A percentile compares a stretch with the other conserved stretches of the same genome.
phyloP scores from a whole-genome alignment of 35 echinoderm and acorn worm species.

The Heliocidaris erythrogramma region DNA sequence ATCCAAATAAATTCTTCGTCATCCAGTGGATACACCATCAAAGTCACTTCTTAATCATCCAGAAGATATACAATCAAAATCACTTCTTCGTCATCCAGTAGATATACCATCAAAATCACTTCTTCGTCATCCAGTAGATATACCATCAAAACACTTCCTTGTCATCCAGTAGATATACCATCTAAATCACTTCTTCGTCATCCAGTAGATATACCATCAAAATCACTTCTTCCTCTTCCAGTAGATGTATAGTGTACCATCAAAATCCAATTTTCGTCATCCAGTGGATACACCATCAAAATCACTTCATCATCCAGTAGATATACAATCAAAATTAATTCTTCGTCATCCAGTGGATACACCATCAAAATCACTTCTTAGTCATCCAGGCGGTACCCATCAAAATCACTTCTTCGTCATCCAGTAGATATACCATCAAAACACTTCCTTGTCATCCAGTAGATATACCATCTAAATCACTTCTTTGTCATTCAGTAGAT shows the following conservation, averaged over 20 bases:
- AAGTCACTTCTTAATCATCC: not conserved
- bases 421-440: not conserved
- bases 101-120: no score
- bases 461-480: no score
- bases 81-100: not conserved
- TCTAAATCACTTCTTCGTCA: no score
- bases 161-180: no score
- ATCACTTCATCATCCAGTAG: not conserved
- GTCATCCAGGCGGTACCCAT: no score
- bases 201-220: no score
- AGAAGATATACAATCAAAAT: not conserved
- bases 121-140: not conserved
- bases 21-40: not conserved
- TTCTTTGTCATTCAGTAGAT: no score
- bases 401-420: not conserved
- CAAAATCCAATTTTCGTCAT: not conserved
- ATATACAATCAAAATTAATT: not conserved
- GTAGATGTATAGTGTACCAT: not conserved
- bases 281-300: not conserved
- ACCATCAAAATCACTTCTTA: no score
- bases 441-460: not conserved
- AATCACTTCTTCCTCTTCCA: no score
- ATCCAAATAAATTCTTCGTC: not conserved
- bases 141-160: no score
- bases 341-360: not conserved